phyloP scores from a whole-genome alignment of 1,140 invertebrate genomes.

The Polyergus mexicanus region DNA sequence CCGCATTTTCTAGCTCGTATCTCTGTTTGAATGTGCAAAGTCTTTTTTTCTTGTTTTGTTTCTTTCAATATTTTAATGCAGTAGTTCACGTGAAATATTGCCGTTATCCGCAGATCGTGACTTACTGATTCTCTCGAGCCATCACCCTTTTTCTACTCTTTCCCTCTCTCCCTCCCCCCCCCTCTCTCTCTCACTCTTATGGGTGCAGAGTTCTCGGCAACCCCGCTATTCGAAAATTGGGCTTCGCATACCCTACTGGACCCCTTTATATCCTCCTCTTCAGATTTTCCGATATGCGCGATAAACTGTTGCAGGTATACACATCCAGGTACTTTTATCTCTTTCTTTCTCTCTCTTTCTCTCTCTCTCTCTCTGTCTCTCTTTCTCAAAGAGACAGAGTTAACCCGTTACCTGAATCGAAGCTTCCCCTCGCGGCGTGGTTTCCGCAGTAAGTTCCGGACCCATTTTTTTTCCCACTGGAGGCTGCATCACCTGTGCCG shows the following conservation, averaged over 20 bases:
- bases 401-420: slow-evolving; percentile 70
- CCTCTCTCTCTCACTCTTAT: not conserved
- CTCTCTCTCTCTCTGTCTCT: not conserved
- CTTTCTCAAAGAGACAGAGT: slow-evolving; percentile 23
- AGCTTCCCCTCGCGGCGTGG: slow-evolving; percentile 56
- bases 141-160: slow-evolving; percentile 41
- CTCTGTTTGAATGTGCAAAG: not conserved
- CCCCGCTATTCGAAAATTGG: slow-evolving; percentile 72
- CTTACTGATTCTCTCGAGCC: slow-evolving; percentile 62
- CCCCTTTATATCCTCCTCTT: slow-evolving; percentile 37
- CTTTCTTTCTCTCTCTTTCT: not conserved
- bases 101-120: slow-evolving; percentile 50
- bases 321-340: not conserved
- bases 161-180: no score
- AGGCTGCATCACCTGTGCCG: slow-evolving; percentile 84
- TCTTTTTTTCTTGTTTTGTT: not conserved
- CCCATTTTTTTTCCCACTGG: slow-evolving; percentile 74
- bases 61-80: not conserved
- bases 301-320: slow-evolving; percentile 56
- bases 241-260: slow-evolving; percentile 65
- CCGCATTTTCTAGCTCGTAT: not conserved
- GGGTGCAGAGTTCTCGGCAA: slow-evolving; percentile 41
- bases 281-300: slow-evolving; percentile 52
- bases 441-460: slow-evolving; percentile 51
- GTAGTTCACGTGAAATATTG: slow-evolving; percentile 8